Evolutionary conservation across 2,797 vertebrate genomes (phyloP), one percentile per base, ranked within the genome.

Genomic region (Intellagama lesueurii): DNA sequence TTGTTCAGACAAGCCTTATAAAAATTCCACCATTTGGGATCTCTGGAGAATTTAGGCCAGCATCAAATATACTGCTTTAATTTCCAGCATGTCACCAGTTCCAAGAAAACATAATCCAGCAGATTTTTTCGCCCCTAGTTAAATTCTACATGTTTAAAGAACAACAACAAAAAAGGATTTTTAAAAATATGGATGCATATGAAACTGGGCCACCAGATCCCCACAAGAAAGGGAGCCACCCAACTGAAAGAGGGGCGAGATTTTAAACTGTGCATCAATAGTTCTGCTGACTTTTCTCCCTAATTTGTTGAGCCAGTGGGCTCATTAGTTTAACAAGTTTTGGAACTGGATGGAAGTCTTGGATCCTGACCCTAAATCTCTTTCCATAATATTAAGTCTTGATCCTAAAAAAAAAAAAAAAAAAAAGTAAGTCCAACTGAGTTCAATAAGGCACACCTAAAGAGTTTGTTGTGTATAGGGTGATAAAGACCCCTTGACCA

Each of bases 141-240:
- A 93, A 93, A 90, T 90, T 92, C 85, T 92, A 87, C 94, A 35
- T 4, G 81, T 73, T 91, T 79, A 88, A 90, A 92, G 93, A 88
- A 93, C 52, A 56, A 12, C 52, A n/a, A 40, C 40, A 96, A 93
- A 96, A 93, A 89, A 5, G 60, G 56, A 70, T 40, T 40, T 72
- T 95, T 91, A 79, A 92, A 90, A 84, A 44, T 40, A 32, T 66
- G 70, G n/a, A 87, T 83, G 16, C 35, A 40, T 83, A 78, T 75
- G 47, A 84, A 91, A 92, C 92, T 92, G 86, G 93, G 88, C 78
- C 81, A 76, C 81, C 94, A 40, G 40, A 40, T 40, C 40, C 40
- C 3, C 40, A 40, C 40, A 40, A 40, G 40, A 40, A 40, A 40
- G 60, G 77, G 81, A 92, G 64, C 32, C 30, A 35, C 6, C 32